Evolutionary conservation across 2,113 vertebrate species (phyloP).

Genomic region (Myotis davidii): DNA sequence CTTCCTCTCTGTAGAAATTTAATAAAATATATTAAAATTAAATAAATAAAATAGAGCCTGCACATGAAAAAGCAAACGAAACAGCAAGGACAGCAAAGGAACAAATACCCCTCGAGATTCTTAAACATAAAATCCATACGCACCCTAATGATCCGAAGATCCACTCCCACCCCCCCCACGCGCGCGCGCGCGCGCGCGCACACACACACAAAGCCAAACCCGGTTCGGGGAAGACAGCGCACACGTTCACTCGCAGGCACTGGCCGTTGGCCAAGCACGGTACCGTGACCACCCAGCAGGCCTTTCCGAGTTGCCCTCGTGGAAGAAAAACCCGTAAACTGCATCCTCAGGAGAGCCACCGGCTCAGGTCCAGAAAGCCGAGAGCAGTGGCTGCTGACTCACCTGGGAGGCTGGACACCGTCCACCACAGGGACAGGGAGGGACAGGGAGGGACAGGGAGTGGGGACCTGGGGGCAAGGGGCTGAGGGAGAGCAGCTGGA

Average conservation of each 20-base stretch:
- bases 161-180: too few species aligned
- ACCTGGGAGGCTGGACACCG: not conserved
- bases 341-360: not conserved
- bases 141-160: not conserved
- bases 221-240: not conserved
- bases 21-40: too few species aligned
- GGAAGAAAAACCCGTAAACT: not conserved
- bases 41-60: not conserved
- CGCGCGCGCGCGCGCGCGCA: too few species aligned
- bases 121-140: not conserved
- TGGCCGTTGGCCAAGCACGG: accelerated
- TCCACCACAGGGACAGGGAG: not conserved
- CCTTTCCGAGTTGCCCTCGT: accelerated
- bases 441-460: too few species aligned
- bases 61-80: not conserved
- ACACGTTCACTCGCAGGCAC: accelerated
- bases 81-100: not conserved
- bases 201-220: not conserved
- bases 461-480: not conserved
- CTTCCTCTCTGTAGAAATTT: too few species aligned
- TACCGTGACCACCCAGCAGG: not conserved
- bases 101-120: not conserved
- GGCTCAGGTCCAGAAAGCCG: not conserved
- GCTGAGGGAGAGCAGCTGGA: not conserved
- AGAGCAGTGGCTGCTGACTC: not conserved